Percentiles rank a stretch among this genome's conserved stretches.
Conservation (phyloP, 2,797 vertebrate species). For the Pyrocephalus nanus region DNA sequence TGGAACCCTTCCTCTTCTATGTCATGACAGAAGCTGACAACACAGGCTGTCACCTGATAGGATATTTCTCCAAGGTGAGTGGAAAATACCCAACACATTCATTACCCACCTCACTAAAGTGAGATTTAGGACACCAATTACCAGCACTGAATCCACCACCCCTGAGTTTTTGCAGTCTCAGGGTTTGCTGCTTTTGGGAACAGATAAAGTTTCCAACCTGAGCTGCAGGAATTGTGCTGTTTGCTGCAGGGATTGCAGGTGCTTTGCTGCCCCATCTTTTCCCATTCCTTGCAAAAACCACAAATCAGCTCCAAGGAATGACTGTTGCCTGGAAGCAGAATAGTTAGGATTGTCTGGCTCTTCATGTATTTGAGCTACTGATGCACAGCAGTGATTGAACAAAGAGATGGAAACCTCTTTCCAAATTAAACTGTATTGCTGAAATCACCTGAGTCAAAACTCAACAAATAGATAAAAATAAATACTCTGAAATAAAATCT, state of each 20-base stretch:
- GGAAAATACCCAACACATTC: fast-evolving
- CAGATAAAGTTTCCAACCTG: neutral
- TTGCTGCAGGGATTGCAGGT: neutral
- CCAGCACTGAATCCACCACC: neutral
- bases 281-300: neutral
- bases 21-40: constrained; percentile 99
- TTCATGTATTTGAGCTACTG: neutral
- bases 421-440: neutral
- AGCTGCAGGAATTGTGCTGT: neutral
- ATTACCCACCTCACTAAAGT: fast-evolving
- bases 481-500: neutral
- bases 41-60: constrained; percentile 97
- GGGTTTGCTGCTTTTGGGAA: neutral
- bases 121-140: neutral
- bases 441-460: neutral
- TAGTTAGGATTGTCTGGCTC: neutral
- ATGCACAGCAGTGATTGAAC: neutral
- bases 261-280: neutral
- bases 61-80: constrained; percentile 97
- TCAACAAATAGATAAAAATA: neutral
- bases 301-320: neutral
- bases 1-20: constrained; percentile 98
- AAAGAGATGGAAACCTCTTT: neutral
- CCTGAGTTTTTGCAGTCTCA: neutral
- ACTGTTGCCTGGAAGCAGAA: neutral